Conservation (phyloP, 2,113 vertebrate species). For the Lonchura striata region DNA sequence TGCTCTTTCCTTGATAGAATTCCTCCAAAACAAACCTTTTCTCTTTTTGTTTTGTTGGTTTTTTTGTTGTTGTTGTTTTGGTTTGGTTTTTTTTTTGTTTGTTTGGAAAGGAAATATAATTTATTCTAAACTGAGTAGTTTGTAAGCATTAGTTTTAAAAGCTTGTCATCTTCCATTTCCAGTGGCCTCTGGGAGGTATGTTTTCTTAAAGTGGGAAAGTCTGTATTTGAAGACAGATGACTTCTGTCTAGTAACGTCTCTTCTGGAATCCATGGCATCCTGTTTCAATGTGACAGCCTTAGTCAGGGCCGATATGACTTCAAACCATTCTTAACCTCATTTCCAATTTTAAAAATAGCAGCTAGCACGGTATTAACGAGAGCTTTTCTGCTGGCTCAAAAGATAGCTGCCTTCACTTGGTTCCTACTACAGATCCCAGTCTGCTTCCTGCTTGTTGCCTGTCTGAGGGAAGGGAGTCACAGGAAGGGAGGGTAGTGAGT, state of each 20-base stretch:
- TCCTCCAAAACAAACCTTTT: background rate
- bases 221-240: slow-evolving; percentile 9
- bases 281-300: slow-evolving; percentile 53
- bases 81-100: background rate
- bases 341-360: slow-evolving; percentile 59
- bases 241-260: slow-evolving; percentile 9
- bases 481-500: background rate
- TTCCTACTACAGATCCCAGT: background rate
- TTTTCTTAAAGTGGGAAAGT: slow-evolving; percentile 60
- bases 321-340: slow-evolving; percentile 62
- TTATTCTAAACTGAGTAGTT: background rate
- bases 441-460: background rate
- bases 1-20: slow-evolving; percentile 17
- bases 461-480: background rate
- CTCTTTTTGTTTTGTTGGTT: background rate
- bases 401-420: background rate
- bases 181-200: slow-evolving; percentile 12
- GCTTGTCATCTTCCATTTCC: slow-evolving; percentile 21
- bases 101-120: background rate
- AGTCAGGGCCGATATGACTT: slow-evolving; percentile 42
- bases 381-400: background rate
- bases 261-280: slow-evolving; percentile 36
- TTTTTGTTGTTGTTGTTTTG: too few relatives aligned
- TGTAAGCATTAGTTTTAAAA: background rate
- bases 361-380: slow-evolving; percentile 5